A percentile compares a stretch with the other conserved stretches of the same genome.
phyloP scores from a whole-genome alignment of 2,113 vertebrate species.

The Anarrhichthys ocellatus region DNA sequence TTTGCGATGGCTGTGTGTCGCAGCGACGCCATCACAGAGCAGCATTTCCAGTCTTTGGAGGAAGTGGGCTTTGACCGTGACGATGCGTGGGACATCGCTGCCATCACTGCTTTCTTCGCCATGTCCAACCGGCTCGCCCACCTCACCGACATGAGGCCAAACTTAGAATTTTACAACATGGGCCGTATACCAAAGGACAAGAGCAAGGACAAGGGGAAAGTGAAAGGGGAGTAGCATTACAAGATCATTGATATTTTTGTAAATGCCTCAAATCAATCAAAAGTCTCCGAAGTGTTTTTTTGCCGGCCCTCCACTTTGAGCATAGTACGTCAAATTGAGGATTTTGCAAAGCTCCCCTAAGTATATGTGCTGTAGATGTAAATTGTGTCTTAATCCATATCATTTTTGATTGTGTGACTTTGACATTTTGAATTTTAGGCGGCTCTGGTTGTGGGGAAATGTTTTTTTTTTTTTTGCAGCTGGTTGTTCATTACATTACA shows the following conservation, averaged over 20 bases:
- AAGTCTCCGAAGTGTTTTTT: not conserved
- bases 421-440: not conserved
- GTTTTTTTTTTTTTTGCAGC: not conserved
- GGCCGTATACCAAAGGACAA: slow-evolving; percentile 80
- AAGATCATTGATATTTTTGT: not conserved
- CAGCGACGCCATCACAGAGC: slow-evolving; percentile 85
- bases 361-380: not conserved
- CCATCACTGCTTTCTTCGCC: slow-evolving; percentile 87
- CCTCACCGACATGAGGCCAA: slow-evolving; percentile 85
- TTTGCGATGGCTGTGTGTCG: slow-evolving; percentile 87
- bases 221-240: slow-evolving; percentile 11
- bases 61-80: slow-evolving; percentile 86
- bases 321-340: not conserved
- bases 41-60: slow-evolving; percentile 85
- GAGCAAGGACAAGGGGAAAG: slow-evolving; percentile 34
- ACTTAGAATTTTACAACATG: slow-evolving; percentile 87
- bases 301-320: not conserved
- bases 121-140: slow-evolving; percentile 88
- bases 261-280: not conserved
- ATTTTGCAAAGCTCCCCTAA: not conserved
- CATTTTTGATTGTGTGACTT: not conserved
- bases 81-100: slow-evolving; percentile 89
- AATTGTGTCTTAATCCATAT: not conserved
- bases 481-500: not conserved
- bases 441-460: not conserved